Percentiles rank a stretch among this genome's conserved stretches.
Conservation (phyloP, 2,888 invertebrate genomes). For the Elegia similella region DNA sequence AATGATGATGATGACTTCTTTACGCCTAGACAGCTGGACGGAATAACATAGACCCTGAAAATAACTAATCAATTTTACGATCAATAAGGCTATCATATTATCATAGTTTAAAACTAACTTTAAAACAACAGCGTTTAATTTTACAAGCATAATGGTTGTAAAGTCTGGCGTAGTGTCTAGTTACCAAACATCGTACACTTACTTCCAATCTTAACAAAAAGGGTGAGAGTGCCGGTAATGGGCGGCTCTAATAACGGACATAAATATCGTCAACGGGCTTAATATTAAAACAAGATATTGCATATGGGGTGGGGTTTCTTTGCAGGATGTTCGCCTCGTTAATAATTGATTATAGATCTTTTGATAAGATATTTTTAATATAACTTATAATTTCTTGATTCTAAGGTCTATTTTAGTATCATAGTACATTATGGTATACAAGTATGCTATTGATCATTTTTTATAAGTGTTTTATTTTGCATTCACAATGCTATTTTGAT, state of each 20-base stretch:
- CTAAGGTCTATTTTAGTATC: too few relatives aligned
- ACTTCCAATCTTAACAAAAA: conserved; percentile 54
- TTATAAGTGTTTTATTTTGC: too few relatives aligned
- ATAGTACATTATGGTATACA: too few relatives aligned
- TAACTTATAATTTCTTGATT: too few relatives aligned
- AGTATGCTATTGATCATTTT: too few relatives aligned
- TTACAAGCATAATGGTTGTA: background rate
- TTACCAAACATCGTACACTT: conserved; percentile 13
- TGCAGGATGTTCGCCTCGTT: background rate
- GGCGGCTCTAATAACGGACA: conserved; percentile 49
- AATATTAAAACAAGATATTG: conserved; percentile 54
- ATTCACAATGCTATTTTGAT: too few relatives aligned
- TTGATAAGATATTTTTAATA: background rate
- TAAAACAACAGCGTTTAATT: background rate
- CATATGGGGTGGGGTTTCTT: conserved; percentile 6
- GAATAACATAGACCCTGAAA: too few relatives aligned
- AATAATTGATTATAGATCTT: background rate
- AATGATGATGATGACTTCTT: too few relatives aligned
- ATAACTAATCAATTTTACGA: too few relatives aligned
- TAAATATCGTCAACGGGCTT: conserved; percentile 59
- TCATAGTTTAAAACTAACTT: background rate
- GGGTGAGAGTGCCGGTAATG: conserved; percentile 53
- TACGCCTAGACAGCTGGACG: too few relatives aligned
- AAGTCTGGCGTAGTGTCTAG: background rate
- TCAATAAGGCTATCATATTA: too few relatives aligned